Evolutionary conservation across 2,113 vertebrate species (phyloP), one percentile per base, ranked within the genome.

Genomic region (Paralichthys olivaceus): DNA sequence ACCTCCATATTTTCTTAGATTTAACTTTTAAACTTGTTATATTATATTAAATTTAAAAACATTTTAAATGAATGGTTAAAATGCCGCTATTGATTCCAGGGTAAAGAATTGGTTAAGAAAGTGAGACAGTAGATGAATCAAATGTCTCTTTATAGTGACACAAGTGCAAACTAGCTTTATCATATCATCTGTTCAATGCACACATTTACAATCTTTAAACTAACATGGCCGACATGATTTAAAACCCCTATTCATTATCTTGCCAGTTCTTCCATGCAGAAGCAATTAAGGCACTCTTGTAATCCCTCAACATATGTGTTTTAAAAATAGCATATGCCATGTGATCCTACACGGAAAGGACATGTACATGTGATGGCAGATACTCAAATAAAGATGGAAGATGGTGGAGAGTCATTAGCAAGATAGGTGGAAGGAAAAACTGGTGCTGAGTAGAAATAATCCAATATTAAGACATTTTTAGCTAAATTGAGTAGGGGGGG

Each of bases 351-450:
- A 26, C 11, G 29, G 73, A 69, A 47, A 56, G 43, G 51, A 22
- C 29, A 40, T 43, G 54, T 53, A 65, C 45, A 0, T 65, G 45
- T 45, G 66, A 66, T 77, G 58, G 3, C 12, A 62, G 60, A 70
- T 81, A 20, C 12, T 15, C 26, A 77, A 45, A 85, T 62, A 56
- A 83, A 79, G 77, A 81, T 76, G 43, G 65, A 67, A n/a, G 26
- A 66, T 34, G 28, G 43, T 66, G 43, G 67, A 76, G 34, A 28
- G 62, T 72, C 53, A 20, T 75, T 22, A 72, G 45, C 51, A 20
- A 63, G 60, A 57, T 25, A 62, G 28, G 19, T 34, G 58, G 65
- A 62, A 60, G 67, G 60, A 63, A 69, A 81, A 62, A 57, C 37
- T 15, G 20, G n/a, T 37, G 54, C 58, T 71, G 53, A 45, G 37